Evolutionary conservation across 35 echinoderm and acorn worm species (phyloP).

Genomic region (Apostichopus parvimensis): DNA sequence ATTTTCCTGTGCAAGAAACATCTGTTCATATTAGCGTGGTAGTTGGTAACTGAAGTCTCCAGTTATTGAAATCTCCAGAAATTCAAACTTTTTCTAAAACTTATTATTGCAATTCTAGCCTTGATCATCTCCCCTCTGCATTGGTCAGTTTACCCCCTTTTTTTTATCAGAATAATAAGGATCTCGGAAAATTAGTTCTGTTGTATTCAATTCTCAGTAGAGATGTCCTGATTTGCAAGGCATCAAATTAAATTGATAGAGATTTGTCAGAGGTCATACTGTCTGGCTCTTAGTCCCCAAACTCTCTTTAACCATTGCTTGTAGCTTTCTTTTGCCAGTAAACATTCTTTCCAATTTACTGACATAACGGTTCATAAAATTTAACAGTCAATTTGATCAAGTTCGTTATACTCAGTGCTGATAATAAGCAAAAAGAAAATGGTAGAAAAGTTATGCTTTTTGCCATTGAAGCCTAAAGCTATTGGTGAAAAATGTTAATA

Average conservation of each 20-base stretch:
- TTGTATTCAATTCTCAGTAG: conserved; percentile 11
- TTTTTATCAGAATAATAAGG: background rate
- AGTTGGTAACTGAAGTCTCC: too few relatives aligned
- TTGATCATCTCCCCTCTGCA: background rate
- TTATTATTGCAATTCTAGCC: background rate
- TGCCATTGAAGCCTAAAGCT: too few relatives aligned
- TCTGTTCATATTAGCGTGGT: background rate
- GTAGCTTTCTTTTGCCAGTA: background rate
- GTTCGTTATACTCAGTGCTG: too few relatives aligned
- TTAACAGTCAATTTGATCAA: background rate
- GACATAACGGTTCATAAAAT: background rate
- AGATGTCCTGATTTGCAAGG: conserved; percentile 4
- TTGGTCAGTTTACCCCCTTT: background rate
- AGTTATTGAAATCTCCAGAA: too few relatives aligned
- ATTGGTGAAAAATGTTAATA: too few relatives aligned
- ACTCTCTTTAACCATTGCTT: background rate
- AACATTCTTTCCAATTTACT: conserved; percentile 27
- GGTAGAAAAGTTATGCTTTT: too few relatives aligned
- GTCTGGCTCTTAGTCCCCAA: background rate
- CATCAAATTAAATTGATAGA: conserved; percentile 34
- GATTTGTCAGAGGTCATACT: conserved; percentile 3
- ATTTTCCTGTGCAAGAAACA: background rate
- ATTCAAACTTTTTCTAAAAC: background rate
- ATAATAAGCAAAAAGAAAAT: too few relatives aligned
- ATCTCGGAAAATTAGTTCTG: conserved; percentile 9